A percentile compares a stretch with the other conserved stretches of the same genome.
phyloP scores from a whole-genome alignment of 2,797 vertebrate genomes.

The Myotis daubentonii region DNA sequence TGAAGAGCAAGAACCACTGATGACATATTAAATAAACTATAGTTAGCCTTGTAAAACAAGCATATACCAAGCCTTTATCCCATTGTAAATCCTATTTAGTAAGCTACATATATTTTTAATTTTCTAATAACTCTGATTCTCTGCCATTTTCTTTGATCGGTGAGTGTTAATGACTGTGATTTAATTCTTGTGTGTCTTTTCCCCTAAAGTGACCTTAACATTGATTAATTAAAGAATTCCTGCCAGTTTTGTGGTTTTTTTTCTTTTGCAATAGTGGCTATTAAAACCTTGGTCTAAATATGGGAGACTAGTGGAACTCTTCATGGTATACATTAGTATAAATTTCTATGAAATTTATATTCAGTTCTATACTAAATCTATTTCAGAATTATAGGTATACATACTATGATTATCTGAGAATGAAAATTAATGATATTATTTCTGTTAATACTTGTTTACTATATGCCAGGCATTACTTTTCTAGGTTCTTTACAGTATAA shows the following conservation, averaged over 20 bases:
- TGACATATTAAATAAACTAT: slow-evolving; percentile 87
- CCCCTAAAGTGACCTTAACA: slow-evolving; percentile 81
- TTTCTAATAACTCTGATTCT: slow-evolving; percentile 92
- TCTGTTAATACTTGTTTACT: slow-evolving; percentile 26
- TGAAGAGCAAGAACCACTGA: slow-evolving; percentile 80
- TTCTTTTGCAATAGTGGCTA: slow-evolving; percentile 78
- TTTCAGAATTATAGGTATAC: slow-evolving; percentile 7
- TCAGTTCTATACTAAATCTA: slow-evolving; percentile 10
- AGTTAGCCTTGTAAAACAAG: slow-evolving; percentile 84
- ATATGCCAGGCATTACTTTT: slow-evolving; percentile 30
- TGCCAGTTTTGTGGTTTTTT: slow-evolving; percentile 45
- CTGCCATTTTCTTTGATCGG: slow-evolving; percentile 89
- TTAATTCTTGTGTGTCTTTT: slow-evolving; percentile 79
- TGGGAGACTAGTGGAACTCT: slow-evolving; percentile 71
- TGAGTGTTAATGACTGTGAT: slow-evolving; percentile 83
- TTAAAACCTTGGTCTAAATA: slow-evolving; percentile 81
- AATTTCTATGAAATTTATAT: slow-evolving; percentile 59
- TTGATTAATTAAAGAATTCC: slow-evolving; percentile 84
- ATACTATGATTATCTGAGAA: background rate
- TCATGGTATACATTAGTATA: slow-evolving; percentile 69
- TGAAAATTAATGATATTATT: background rate
- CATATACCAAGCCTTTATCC: slow-evolving; percentile 89
- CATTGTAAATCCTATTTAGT: slow-evolving; percentile 88
- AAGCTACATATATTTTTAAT: slow-evolving; percentile 90
- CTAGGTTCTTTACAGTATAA: slow-evolving; percentile 3